Evolutionary conservation across 2,888 invertebrate species (phyloP).

Genomic region (Lepidochrysops patricia): DNA sequence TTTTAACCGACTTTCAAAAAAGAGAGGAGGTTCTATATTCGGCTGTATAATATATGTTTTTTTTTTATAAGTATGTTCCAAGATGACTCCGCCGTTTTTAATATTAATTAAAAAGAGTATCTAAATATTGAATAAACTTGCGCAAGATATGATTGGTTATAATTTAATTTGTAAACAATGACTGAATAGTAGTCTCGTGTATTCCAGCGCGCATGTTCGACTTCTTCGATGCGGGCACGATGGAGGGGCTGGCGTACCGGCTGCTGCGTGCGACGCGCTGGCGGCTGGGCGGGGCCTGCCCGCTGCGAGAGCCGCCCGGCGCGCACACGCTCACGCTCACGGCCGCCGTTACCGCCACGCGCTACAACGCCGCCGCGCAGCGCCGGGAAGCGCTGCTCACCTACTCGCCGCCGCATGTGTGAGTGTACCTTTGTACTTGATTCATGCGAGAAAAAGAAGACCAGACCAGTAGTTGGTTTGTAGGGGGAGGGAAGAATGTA

Average conservation of each 20-base stretch:
- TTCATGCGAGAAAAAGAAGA: too few relatives aligned
- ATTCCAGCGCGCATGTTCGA: constrained; percentile 91
- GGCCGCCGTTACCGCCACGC: constrained; percentile 61
- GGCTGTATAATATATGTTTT: too few relatives aligned
- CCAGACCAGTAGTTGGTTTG: neutral
- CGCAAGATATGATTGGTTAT: too few relatives aligned
- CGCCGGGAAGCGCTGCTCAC: constrained; percentile 82
- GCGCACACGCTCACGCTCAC: constrained; percentile 78
- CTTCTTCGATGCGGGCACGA: constrained; percentile 92
- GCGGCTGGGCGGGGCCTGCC: constrained; percentile 72
- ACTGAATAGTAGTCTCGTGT: too few relatives aligned
- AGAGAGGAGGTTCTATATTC: too few relatives aligned
- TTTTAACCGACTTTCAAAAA: too few relatives aligned
- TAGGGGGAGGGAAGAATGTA: neutral
- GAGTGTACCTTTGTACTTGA: constrained; percentile 55
- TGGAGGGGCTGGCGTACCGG: constrained; percentile 92
- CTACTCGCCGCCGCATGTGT: constrained; percentile 92
- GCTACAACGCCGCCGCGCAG: constrained; percentile 66
- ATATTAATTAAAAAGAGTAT: too few relatives aligned
- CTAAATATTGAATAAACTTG: too few relatives aligned
- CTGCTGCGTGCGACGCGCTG: constrained; percentile 78
- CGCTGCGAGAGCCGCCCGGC: constrained; percentile 46
- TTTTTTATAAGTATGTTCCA: too few relatives aligned
- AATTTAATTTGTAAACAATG: too few relatives aligned
- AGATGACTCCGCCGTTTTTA: too few relatives aligned